Evolutionary conservation across 2,888 invertebrate genomes (phyloP).

Genomic region (Drosophila robusta): DNA sequence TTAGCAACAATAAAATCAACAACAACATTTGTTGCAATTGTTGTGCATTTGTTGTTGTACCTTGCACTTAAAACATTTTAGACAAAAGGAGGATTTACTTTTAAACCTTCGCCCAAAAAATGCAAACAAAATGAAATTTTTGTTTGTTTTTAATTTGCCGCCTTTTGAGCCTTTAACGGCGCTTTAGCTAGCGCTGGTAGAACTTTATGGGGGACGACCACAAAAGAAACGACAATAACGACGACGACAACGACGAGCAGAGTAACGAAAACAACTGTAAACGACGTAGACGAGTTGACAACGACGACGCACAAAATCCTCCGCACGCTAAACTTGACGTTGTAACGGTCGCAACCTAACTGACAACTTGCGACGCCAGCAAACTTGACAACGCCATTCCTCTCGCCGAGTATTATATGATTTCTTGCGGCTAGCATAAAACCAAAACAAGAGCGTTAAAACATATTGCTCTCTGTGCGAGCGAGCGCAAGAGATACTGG

Average conservation of each 20-base stretch:
- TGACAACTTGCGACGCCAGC: slow-evolving; percentile 54
- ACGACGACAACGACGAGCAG: slow-evolving; percentile 34
- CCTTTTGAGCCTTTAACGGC: slow-evolving; percentile 49
- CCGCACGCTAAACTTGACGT: slow-evolving; percentile 70
- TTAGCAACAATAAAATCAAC: slow-evolving; percentile 4
- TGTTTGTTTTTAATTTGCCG: slow-evolving; percentile 74
- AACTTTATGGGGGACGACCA: slow-evolving; percentile 34
- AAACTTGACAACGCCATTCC: slow-evolving; percentile 24
- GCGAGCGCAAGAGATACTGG: slow-evolving; percentile 22
- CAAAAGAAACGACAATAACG: slow-evolving; percentile 49
- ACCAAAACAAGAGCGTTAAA: slow-evolving; percentile 40
- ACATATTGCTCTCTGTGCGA: neutral
- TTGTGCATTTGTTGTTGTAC: slow-evolving; percentile 16
- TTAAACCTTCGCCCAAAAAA: slow-evolving; percentile 38
- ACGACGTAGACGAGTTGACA: slow-evolving; percentile 53
- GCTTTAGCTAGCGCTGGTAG: slow-evolving; percentile 19
- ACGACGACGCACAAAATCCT: slow-evolving; percentile 56
- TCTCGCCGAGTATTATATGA: slow-evolving; percentile 20
- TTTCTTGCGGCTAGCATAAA: slow-evolving; percentile 38
- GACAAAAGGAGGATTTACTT: slow-evolving; percentile 36
- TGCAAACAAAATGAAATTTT: slow-evolving; percentile 63
- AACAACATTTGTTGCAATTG: slow-evolving; percentile 8
- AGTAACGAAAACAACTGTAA: slow-evolving; percentile 52
- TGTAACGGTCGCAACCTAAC: slow-evolving; percentile 83
- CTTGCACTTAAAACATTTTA: slow-evolving; percentile 30